These are phyloP conservation scores for Chymomyza costata DNA, from an alignment of 1,140 invertebrate species.

Conservation along the genomic window DNA sequence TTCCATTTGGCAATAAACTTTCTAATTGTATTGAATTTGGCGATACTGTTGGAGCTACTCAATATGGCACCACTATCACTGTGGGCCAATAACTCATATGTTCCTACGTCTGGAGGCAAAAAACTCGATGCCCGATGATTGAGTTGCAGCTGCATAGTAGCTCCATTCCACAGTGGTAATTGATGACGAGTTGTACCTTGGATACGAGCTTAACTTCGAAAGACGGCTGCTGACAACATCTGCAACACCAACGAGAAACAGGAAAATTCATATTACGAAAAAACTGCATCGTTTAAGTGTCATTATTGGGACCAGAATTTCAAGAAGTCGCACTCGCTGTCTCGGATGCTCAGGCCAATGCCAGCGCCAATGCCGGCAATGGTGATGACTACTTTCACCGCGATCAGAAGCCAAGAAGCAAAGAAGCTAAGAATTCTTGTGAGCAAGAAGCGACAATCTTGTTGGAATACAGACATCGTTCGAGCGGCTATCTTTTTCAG, in stretches of 20 bases:
- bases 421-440: no score
- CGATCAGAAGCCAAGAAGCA: constrained; percentile 59
- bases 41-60: no score
- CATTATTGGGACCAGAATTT: constrained; percentile 70
- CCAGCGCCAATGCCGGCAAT: constrained; percentile 25
- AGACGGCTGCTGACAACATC: constrained; percentile 26
- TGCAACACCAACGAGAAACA: constrained; percentile 47
- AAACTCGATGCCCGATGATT: no score
- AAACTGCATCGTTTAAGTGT: constrained; percentile 70
- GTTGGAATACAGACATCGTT: constrained; percentile 50
- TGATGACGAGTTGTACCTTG: constrained; percentile 49
- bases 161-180: constrained; percentile 40
- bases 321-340: constrained; percentile 52
- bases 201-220: no score
- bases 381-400: constrained; percentile 63
- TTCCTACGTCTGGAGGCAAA: no score
- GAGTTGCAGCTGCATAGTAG: constrained; percentile 66
- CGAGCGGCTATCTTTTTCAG: constrained; percentile 36
- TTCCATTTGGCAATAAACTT: no score
- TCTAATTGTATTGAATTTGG: no score
- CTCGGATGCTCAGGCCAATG: constrained; percentile 13
- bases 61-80: no score
- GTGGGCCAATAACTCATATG: no score
- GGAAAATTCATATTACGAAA: constrained; percentile 71
- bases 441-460: constrained; percentile 18